Conservation (phyloP, 2,797 vertebrate species). For the Selene dorsalis region DNA sequence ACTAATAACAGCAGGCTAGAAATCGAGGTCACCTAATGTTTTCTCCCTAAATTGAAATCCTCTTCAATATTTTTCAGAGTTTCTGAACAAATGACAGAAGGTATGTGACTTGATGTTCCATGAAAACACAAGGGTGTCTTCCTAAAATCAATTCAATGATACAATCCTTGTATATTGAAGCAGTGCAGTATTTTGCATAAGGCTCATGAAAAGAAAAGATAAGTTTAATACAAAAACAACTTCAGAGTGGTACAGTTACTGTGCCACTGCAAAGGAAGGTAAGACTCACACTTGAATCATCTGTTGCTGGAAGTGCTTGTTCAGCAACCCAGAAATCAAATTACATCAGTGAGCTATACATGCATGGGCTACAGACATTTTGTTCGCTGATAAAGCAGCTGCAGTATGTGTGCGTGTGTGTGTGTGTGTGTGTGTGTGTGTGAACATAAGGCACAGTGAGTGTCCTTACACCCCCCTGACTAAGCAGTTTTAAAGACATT, state of each 20-base stretch:
- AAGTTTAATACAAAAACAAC: background rate
- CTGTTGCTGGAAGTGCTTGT: slow-evolving; percentile 1
- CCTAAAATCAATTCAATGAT: background rate
- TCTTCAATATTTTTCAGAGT: background rate
- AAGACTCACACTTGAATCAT: background rate
- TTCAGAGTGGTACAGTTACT: background rate
- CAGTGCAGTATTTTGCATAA: background rate
- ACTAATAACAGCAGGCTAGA: background rate
- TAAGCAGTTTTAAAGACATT: slow-evolving; percentile 33
- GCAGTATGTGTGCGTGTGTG: slow-evolving; percentile 5
- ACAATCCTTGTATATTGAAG: background rate
- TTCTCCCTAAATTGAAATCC: background rate
- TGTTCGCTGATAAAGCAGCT: slow-evolving; percentile 38
- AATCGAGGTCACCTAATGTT: slow-evolving; percentile 5
- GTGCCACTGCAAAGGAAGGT: background rate
- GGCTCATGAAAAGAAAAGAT: background rate
- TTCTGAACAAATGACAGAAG: background rate
- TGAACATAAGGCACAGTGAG: slow-evolving; percentile 42
- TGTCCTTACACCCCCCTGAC: slow-evolving; percentile 37
- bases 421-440: slow-evolving; percentile 12
- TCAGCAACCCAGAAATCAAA: slow-evolving; percentile 39
- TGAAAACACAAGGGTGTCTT: background rate
- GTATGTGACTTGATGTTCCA: background rate
- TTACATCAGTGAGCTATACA: slow-evolving; percentile 21
- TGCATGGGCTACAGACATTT: slow-evolving; percentile 13